Base-by-base conservation (phyloP, 2,797 vertebrate species). In the Mormyrus hasselquistii region DNA sequence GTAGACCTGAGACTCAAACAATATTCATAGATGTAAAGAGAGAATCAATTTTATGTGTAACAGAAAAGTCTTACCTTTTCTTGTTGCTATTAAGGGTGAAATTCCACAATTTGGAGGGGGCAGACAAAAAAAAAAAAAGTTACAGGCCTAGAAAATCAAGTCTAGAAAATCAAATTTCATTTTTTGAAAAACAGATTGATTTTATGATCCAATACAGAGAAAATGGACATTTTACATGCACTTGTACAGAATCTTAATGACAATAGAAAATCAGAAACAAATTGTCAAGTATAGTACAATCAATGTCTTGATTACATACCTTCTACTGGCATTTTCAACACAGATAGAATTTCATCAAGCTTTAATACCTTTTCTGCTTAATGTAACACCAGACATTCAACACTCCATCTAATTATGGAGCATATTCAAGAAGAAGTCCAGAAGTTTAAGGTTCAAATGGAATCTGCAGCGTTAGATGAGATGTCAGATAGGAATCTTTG, bases 1-100 rank as follows among this genome's bases (percentile, higher is more conserved):
- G 38, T 79, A 19, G 29, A 41, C 25, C 14, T 2, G 69, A 41
- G 7, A 38, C 14, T 76, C 29, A 76, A 19, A 44, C 38, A n/a
- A 79, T 44, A 79, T 79, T 79, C 38, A 79, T 22, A 62, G 57
- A 62, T 62, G 57, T 62, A 62, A 25, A 1, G 7, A 62, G 7
- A 22, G 19, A n/a, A 65, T 25, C 2, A 62, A 25, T 65, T 65
- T 25, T 65, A 29, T 29, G 22, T 65, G 5, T 3, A 25, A 29
- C n/a, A 83, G 14, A 34, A 73, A 87, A 4, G 1, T 25, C 93
- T 95, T 90, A 96, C 95, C 95, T 95, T 95, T 89, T 96, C 95
- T 87, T 22, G 91, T 65, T 38, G 90, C 95, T 96, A 91, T 91
- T 94, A 57, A 25, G 16, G 85, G 91, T 8, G 55, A 0, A 7